phyloP scores from a whole-genome alignment of 2,113 vertebrate genomes.

The Urocynchramus pylzowi region DNA sequence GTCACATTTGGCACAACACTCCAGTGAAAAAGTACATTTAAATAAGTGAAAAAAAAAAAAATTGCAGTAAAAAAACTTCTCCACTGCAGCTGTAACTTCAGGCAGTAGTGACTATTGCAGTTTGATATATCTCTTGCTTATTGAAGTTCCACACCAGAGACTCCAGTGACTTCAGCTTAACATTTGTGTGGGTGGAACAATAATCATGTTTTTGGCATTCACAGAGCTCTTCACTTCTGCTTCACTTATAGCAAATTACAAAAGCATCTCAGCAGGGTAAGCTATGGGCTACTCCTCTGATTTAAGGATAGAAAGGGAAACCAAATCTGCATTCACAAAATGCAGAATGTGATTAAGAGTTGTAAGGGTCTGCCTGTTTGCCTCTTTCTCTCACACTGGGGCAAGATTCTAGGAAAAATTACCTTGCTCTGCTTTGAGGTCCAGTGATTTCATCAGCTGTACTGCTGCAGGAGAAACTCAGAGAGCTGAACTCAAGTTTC shows the following conservation, averaged over 20 bases:
- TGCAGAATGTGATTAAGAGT: not conserved
- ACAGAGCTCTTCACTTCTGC: not conserved
- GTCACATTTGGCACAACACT: not conserved
- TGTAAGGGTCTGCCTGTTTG: not conserved
- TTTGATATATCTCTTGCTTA: not conserved
- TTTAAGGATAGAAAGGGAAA: not conserved
- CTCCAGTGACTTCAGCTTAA: not conserved
- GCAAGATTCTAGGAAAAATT: not conserved
- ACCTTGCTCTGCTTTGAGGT: not conserved
- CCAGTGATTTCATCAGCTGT: not conserved
- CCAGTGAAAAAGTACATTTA: not conserved
- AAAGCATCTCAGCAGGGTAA: rapidly evolving
- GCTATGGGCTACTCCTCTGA: not conserved
- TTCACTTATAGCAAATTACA: not conserved
- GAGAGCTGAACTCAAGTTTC: not conserved
- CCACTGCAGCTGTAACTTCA: not conserved
- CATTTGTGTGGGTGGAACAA: not conserved
- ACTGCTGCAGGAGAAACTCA: not conserved
- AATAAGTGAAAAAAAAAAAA: not conserved
- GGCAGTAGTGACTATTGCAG: not conserved
- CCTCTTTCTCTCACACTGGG: not conserved
- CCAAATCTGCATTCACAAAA: not conserved
- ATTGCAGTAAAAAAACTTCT: not conserved
- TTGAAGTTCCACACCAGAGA: not conserved
- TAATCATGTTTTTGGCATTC: not conserved